Base-by-base conservation (phyloP, 2,113 vertebrate species). In the Patagioenas fasciata region DNA sequence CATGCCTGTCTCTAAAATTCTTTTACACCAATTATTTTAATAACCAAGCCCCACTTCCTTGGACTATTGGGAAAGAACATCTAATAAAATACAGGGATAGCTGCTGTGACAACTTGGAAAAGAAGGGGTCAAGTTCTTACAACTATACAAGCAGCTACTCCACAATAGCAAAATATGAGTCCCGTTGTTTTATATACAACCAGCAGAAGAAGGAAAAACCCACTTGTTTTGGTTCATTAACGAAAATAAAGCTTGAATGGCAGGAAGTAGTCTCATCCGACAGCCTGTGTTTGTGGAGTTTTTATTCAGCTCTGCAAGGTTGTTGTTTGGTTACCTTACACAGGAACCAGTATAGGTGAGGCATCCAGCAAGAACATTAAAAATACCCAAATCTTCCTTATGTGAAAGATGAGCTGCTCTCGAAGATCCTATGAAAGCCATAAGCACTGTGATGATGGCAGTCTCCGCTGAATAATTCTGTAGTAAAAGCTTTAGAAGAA, bases 181-280 rank as follows among this genome's bases (percentile, higher is more conserved):
- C 91, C 89, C 58, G 24, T 26, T 72, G 65, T 80, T 96, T 93
- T 95, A 94, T 94, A 70, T 79, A 95, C 89, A 95, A 71, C 79
- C 56, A 8, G 61, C 51, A 51, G 72, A 92, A 96, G 78, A 81
- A 89, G 80, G 53, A 82, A 93, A 53, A 73, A 84, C 78, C 67
- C 73, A 79, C 70, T 92, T 90, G 85, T 93, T 96, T 96, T 92
- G 95, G 91, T 89, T 84, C 44, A 38, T 88, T 94, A 77, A 88
- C 31, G 91, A 95, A 96, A 96, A 85, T 94, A 93, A 93, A 96
- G 92, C 87, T 96, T 92, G 64, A 91, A 57, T 80, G 67, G 74
- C 94, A 93, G 91, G 89, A 95, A 96, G 47, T 34, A 92, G 71
- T 92, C 64, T 96, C 73, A 95, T 88, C 78, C 42, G 0, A 80